Evolutionary conservation across 2,797 vertebrate species (phyloP), one percentile per base, ranked within the genome.

Genomic region (Artibeus lituratus): DNA sequence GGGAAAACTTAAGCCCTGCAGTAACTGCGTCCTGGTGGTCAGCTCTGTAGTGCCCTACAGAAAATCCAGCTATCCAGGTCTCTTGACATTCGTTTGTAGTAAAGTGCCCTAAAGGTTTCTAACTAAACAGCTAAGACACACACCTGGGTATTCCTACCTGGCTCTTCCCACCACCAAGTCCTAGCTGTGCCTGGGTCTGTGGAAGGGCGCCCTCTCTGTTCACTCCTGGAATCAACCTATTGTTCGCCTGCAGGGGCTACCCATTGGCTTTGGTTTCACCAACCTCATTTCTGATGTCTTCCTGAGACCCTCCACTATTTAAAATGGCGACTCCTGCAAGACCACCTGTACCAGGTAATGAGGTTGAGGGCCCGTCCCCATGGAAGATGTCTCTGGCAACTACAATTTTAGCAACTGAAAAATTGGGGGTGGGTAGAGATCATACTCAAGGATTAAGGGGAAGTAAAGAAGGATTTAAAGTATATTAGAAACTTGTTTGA

Each of bases 191-290:
- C 1, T 8, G 19, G 32, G 14, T 44, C 59, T 77, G n/a, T 35
- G 87, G 90, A 77, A 86, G 82, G n/a, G 73, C 95, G 92, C 94
- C 94, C 92, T 90, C 90, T 95, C 88, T 83, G 95, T 86, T 72
- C 70, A 62, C 59, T 15, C 44, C 70, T 42, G 29, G 47, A 80
- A 95, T 87, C 42, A n/a, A 76, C 51, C 49, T 7, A 2, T 12
- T 42, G 21, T 19, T 70, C 12, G 0, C 19, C 9, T 12, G 85
- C 35, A 21, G 77, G 39, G 0, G 2, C 29, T 26, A 57, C 21
- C 10, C 1, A 2, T 2, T 32, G 72, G 76, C 15, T 85, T 57
- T 62, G 26, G 24, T 7, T 86, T 77, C 47, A 72, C 76, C 57
- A 73, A 77, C 77, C 87, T 85, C 12, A 7, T 47, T 21, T 65